phyloP scores from a whole-genome alignment of 2,888 invertebrate species.

The Tetropium fuscum region DNA sequence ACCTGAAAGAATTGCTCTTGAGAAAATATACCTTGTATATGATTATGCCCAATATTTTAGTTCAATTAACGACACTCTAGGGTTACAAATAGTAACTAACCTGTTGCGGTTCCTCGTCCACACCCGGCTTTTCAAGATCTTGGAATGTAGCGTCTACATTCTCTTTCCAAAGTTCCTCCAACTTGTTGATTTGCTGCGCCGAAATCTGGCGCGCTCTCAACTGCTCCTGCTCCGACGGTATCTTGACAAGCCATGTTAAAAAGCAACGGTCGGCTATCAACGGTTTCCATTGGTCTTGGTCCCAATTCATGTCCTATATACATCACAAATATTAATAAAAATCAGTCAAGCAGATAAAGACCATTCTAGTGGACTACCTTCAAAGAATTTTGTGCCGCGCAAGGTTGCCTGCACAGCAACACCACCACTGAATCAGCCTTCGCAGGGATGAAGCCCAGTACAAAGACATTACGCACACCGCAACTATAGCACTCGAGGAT shows the following conservation, averaged over 20 bases:
- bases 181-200: constrained; percentile 95
- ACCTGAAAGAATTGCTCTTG: constrained; percentile 49
- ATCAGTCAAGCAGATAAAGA: not conserved
- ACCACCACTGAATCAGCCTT: constrained; percentile 99
- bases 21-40: not conserved
- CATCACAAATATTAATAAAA: not conserved
- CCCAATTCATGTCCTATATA: constrained; percentile 94
- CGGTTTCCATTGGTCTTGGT: constrained; percentile 99
- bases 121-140: constrained; percentile 97
- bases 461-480: constrained; percentile 97
- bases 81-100: too few relatives aligned
- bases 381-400: constrained; percentile 95
- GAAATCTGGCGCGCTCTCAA: constrained; percentile 95
- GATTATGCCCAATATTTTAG: not conserved
- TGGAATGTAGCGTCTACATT: constrained; percentile 98
- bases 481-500: constrained; percentile 99
- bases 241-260: constrained; percentile 96
- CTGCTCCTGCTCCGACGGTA: constrained; percentile 98
- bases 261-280: constrained; percentile 97
- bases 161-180: constrained; percentile 99
- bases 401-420: constrained; percentile 96
- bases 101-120: constrained; percentile 98
- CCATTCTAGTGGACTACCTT: constrained; percentile 72
- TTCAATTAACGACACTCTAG: too few relatives aligned
- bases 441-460: constrained; percentile 98